phyloP scores from a whole-genome alignment of 2,113 vertebrate species.

The Campylomormyrus numenius region DNA sequence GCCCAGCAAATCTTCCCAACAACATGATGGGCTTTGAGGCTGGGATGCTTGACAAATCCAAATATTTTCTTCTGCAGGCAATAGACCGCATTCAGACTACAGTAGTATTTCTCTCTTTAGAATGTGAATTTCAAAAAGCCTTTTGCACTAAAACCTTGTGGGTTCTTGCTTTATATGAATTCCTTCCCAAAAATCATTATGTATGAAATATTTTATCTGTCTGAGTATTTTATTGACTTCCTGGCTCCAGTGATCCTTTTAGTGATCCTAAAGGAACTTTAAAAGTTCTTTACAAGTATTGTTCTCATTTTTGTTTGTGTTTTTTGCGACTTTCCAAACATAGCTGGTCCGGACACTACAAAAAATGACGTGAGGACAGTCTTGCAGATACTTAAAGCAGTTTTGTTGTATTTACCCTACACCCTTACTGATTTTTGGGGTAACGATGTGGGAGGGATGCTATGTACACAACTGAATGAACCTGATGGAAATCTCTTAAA shows the following conservation, averaged over 20 bases:
- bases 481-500: background rate
- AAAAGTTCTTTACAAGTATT: background rate
- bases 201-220: constrained; percentile 38
- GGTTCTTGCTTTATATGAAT: constrained; percentile 48
- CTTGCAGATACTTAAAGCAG: background rate
- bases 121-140: constrained; percentile 49
- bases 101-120: constrained; percentile 47
- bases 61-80: constrained; percentile 64
- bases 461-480: background rate
- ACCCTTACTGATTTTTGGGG: background rate
- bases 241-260: background rate
- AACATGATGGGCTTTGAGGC: constrained; percentile 61
- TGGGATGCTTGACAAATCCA: constrained; percentile 60
- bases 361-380: background rate
- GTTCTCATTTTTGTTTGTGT: background rate
- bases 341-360: background rate
- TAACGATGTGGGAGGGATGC: background rate
- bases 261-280: background rate
- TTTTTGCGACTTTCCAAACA: background rate
- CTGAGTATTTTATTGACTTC: constrained; percentile 33
- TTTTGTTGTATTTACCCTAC: background rate
- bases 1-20: constrained; percentile 61
- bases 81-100: constrained; percentile 52
- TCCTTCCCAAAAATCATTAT: constrained; percentile 43
- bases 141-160: constrained; percentile 44